Percentiles rank a stretch among this genome's conserved stretches.
Evolutionary conservation across 1,140 invertebrate genomes (phyloP).

Genomic region (Drosophila kohkoa): DNA sequence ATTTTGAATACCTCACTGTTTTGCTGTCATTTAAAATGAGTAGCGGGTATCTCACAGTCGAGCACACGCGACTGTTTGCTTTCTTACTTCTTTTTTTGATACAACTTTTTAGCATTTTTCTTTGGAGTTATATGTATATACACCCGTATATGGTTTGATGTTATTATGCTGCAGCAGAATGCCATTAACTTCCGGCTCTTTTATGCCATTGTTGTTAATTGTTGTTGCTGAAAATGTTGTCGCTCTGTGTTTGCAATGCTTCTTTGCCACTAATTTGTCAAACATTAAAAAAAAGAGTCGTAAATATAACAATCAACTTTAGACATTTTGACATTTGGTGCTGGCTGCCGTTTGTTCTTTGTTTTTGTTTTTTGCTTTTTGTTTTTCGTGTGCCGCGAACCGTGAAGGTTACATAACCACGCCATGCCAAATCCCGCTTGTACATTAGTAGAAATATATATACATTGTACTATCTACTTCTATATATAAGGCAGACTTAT

Average conservation of each 20-base stretch:
- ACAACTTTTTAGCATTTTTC: constrained; percentile 41
- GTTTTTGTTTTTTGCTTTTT: constrained; percentile 4
- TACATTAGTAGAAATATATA: constrained; percentile 1
- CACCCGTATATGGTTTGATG: constrained; percentile 15
- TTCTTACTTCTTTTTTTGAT: constrained; percentile 10
- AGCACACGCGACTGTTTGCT: too few species aligned
- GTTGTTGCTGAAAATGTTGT: constrained; percentile 44
- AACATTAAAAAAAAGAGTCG: constrained; percentile 73
- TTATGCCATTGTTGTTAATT: constrained; percentile 49
- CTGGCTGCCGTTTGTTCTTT: constrained; percentile 17
- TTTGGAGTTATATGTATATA: constrained; percentile 3
- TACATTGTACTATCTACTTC: background rate
- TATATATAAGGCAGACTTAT: background rate
- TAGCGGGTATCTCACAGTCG: too few species aligned
- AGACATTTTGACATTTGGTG: constrained; percentile 72
- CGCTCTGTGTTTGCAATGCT: constrained; percentile 46
- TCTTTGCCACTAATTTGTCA: constrained; percentile 75
- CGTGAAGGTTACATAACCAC: constrained; percentile 53
- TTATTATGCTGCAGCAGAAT: constrained; percentile 50
- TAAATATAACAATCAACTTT: constrained; percentile 81
- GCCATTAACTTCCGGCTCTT: constrained; percentile 74
- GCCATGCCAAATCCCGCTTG: background rate
- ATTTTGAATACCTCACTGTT: too few species aligned
- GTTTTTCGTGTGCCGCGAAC: constrained; percentile 43
- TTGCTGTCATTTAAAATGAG: too few species aligned